Conservation (phyloP, 2,888 invertebrate genomes). For the Atrina japonica region DNA sequence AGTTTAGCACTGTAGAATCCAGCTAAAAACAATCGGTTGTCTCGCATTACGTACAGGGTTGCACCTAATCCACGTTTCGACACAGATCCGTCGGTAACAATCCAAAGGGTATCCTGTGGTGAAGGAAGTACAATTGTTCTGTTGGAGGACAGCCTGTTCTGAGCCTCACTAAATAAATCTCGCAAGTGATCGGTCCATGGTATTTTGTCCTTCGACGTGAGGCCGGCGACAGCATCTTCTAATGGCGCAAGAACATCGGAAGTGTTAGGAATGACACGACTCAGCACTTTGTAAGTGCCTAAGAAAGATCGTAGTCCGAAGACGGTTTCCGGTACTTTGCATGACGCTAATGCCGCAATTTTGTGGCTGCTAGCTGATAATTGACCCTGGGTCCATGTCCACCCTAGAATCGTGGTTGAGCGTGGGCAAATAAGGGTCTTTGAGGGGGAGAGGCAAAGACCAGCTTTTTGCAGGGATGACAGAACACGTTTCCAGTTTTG, state of each 20-base stretch:
- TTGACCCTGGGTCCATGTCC: slow-evolving; percentile 52
- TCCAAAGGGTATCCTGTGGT: slow-evolving; percentile 40
- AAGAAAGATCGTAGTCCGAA: slow-evolving; percentile 50
- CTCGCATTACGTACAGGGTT: slow-evolving; percentile 50
- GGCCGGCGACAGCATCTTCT: slow-evolving; percentile 32
- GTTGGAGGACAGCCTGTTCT: neutral
- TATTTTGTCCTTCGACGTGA: slow-evolving; percentile 37
- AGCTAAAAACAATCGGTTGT: slow-evolving; percentile 41
- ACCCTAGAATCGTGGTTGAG: slow-evolving; percentile 45
- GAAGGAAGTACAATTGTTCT: slow-evolving; percentile 42
- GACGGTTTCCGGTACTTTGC: slow-evolving; percentile 44
- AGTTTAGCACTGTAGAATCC: slow-evolving; percentile 61
- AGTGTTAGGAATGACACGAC: slow-evolving; percentile 41
- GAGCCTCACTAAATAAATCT: slow-evolving; percentile 15
- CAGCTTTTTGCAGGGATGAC: slow-evolving; percentile 26
- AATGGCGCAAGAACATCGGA: slow-evolving; percentile 33
- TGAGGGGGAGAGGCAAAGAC: slow-evolving; percentile 40
- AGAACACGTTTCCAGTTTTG: slow-evolving; percentile 43
- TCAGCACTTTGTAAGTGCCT: slow-evolving; percentile 52
- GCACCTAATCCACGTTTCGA: slow-evolving; percentile 53
- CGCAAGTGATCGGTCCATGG: slow-evolving; percentile 37
- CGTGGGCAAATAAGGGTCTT: slow-evolving; percentile 49
- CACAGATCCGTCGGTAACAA: slow-evolving; percentile 49
- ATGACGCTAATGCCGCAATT: neutral
- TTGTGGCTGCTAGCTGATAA: slow-evolving; percentile 20